phyloP scores from a whole-genome alignment of 2,797 vertebrate species.

The Euthynnus affinis region DNA sequence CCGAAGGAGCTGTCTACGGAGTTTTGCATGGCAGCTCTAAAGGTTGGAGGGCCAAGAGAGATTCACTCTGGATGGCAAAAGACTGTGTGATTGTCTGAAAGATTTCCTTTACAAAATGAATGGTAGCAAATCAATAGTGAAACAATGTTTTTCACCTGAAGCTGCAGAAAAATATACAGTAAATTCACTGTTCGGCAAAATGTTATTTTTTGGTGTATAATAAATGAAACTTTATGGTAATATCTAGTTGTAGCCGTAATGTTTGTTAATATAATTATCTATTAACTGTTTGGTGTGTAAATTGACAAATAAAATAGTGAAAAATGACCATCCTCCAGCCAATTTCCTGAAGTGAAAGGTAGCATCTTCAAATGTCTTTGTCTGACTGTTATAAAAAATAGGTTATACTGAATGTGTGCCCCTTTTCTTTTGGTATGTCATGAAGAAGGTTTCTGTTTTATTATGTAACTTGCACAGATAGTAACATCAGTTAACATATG shows the following conservation, averaged over 20 bases:
- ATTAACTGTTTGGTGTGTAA: background rate
- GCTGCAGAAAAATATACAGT: background rate
- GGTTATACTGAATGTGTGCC: too few species aligned
- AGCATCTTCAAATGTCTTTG: background rate
- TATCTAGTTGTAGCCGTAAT: too few species aligned
- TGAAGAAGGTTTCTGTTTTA: too few species aligned
- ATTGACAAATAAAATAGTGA: background rate
- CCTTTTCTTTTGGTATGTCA: too few species aligned
- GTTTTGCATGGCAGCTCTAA: conserved; percentile 68
- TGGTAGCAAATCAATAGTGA: conserved; percentile 22
- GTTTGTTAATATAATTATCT: background rate
- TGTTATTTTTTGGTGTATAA: background rate
- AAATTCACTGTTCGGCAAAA: background rate
- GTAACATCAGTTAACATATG: too few species aligned
- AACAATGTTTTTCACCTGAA: conserved; percentile 23
- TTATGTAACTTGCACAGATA: too few species aligned
- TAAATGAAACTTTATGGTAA: background rate
- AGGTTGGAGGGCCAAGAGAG: conserved; percentile 51
- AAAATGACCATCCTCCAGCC: background rate
- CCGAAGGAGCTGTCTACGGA: conserved; percentile 64
- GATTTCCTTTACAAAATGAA: conserved; percentile 44
- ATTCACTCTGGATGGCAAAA: conserved; percentile 14
- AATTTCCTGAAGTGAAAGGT: background rate
- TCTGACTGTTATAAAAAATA: too few species aligned
- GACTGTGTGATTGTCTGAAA: conserved; percentile 32